Conservation (phyloP, 2,797 vertebrate species). For the Limosa lapponica region DNA sequence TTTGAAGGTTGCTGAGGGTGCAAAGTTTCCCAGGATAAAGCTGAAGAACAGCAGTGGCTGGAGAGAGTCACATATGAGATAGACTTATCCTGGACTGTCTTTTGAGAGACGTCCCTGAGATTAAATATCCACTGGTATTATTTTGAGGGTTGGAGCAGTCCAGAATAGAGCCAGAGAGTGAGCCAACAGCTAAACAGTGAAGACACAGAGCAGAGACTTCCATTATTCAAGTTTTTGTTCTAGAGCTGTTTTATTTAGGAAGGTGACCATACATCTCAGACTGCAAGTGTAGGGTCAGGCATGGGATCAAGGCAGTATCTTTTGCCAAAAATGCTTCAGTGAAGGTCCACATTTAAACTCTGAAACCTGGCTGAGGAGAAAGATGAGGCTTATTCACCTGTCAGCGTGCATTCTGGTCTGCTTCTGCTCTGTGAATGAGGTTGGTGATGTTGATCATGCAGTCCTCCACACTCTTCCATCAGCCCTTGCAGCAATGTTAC, state of each 20-base stretch:
- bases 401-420: neutral
- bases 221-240: neutral
- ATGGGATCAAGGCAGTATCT: neutral
- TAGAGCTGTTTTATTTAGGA: neutral
- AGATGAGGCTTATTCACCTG: neutral
- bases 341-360: neutral
- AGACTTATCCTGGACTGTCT: neutral
- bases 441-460: neutral
- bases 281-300: neutral
- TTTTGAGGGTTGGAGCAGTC: neutral
- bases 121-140: neutral
- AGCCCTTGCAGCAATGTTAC: neutral
- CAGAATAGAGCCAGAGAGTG: neutral
- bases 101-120: neutral
- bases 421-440: neutral
- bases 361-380: neutral
- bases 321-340: neutral
- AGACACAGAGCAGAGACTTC: neutral
- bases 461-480: neutral
- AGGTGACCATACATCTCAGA: neutral
- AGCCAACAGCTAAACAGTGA: neutral
- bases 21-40: accelerated
- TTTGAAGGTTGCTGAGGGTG: neutral
- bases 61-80: neutral
- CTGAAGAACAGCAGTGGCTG: neutral